Evolutionary conservation across 1,140 invertebrate genomes (phyloP), one percentile per base, ranked within the genome.

Genomic region (Ectropis grisescens): DNA sequence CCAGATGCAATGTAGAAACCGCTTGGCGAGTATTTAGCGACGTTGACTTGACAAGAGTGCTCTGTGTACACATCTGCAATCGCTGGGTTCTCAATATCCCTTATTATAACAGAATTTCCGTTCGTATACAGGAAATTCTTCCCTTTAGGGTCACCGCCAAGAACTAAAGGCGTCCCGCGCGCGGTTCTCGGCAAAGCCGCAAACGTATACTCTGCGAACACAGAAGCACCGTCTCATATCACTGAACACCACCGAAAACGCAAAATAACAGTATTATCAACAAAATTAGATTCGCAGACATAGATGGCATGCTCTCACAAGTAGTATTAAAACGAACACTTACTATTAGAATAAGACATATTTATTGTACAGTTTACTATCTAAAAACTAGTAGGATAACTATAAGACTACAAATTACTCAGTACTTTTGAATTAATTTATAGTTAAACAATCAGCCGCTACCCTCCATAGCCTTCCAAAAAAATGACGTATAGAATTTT

Each of bases 1-100:
- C 94, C 97, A 57, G 98, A 99, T 31, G 96, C 95, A 66, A 99
- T 98, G 65, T 99, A 99, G 82, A 97, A 99, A 44, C 97, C 95
- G 83, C 93, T 97, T 1, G 98, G 98, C 29, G 97, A 97, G 82
- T 98, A 99, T 80, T 98, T 98, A 28, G 98, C 98, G 31, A 98
- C 95, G 67, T 95, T 98, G 1, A 98, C 95, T 57, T 89, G 86
- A 58, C 92, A 93, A 23, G 96, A 94, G 82, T 99, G 98, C 84
- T 99, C 96, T 2, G 97, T 97, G 76, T 99, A 99, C 45, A 98
- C 89, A 79, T 99, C 97, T 47, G 93, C 86, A 47, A 96, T 91
- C 9, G 93, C 89, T 39, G 96, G 94, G 85, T 99, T 92, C 91
- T 96, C 93, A 62, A 98, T 96, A 82, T 98, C 93, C 40, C 98